Percentiles rank a stretch among this genome's conserved stretches.
phyloP scores from a whole-genome alignment of 2,888 invertebrate species.

The Mesodorylaimus sp. region DNA sequence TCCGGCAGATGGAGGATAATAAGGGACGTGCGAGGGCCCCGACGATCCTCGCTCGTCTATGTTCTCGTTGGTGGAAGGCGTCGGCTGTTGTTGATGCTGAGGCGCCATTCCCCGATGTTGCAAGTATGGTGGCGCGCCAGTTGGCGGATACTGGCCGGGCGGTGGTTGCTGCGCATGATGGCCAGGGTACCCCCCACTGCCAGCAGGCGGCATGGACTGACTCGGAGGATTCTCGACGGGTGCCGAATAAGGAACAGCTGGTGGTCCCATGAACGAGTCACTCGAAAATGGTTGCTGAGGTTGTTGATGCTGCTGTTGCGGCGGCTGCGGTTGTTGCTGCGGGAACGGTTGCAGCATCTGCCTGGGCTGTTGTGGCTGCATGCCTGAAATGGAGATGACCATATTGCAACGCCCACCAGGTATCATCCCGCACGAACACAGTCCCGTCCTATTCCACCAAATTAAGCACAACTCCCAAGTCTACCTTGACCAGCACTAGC shows the following conservation, averaged over 20 bases:
- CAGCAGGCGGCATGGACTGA: too few species aligned
- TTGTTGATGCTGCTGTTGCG: conserved; percentile 2
- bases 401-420: background rate
- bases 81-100: too few species aligned
- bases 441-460: background rate
- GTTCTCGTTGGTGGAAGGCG: too few species aligned
- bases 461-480: background rate
- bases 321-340: background rate
- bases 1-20: too few species aligned
- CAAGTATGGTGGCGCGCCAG: too few species aligned
- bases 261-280: background rate
- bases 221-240: too few species aligned
- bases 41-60: too few species aligned
- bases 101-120: too few species aligned
- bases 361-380: background rate
- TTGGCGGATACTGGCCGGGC: too few species aligned
- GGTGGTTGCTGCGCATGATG: too few species aligned
- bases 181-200: too few species aligned
- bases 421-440: background rate
- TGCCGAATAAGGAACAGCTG: background rate
- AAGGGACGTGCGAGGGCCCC: too few species aligned
- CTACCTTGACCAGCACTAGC: background rate
- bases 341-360: background rate
- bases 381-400: background rate
- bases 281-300: background rate